Conservation (phyloP, 2,888 invertebrate genomes). For the Reticulitermes lucifugus region DNA sequence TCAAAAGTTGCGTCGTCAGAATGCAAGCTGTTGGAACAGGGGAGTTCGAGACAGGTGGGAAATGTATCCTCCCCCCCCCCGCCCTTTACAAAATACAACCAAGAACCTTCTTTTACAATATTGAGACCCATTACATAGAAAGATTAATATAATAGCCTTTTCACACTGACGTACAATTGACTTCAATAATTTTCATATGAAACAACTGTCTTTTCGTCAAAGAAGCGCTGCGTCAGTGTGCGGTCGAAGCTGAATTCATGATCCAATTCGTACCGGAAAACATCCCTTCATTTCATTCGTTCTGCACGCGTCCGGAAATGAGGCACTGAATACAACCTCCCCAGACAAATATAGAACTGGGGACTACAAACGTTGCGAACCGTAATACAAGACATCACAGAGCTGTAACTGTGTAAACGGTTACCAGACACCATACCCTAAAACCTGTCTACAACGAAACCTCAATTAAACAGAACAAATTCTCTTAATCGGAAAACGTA, state of each 20-base stretch:
- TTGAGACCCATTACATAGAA: neutral
- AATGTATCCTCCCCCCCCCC: neutral
- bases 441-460: too few species aligned
- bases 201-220: neutral
- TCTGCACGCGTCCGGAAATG: conserved; percentile 23
- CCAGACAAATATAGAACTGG: neutral
- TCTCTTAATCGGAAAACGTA: too few species aligned
- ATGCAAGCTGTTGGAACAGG: neutral
- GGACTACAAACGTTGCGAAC: too few species aligned
- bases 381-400: too few species aligned
- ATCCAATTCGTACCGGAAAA: neutral
- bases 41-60: conserved; percentile 18
- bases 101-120: neutral
- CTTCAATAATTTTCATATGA: conserved; percentile 1
- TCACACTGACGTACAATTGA: conserved; percentile 25
- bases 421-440: too few species aligned
- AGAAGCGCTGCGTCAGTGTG: conserved; percentile 16
- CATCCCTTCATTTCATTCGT: neutral
- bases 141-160: neutral
- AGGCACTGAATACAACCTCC: neutral
- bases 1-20: conserved; percentile 25
- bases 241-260: conserved; percentile 9
- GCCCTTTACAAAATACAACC: neutral
- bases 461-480: too few species aligned
- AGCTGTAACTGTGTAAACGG: too few species aligned